A percentile compares a stretch with the other conserved stretches of the same genome.
Evolutionary conservation across 2,888 invertebrate genomes (phyloP).

Genomic region (Pardosa pseudoannulata): DNA sequence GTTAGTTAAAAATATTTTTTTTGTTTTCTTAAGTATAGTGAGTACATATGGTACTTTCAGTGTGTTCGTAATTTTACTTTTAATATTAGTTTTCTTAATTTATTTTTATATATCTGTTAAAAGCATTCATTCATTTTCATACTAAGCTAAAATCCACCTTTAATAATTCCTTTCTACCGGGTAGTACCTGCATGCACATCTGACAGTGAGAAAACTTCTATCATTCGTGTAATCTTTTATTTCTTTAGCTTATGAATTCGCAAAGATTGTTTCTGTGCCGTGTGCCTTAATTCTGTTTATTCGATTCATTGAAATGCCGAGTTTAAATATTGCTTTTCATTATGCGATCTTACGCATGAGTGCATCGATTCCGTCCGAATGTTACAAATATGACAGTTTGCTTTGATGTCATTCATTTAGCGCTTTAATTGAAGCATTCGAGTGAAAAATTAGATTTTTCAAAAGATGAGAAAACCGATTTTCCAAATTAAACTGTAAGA

Average conservation of each 20-base stretch:
- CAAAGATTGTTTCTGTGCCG: neutral
- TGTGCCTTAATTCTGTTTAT: neutral
- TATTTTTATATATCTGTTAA: no score
- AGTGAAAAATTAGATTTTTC: neutral
- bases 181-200: no score
- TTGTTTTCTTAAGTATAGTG: no score
- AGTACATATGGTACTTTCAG: no score
- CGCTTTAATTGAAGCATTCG: neutral
- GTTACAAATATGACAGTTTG: neutral
- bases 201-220: neutral
- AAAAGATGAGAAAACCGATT: neutral
- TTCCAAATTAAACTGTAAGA: neutral
- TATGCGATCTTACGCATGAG: neutral
- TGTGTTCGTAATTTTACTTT: no score
- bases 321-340: conserved; percentile 6
- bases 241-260: neutral
- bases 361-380: neutral
- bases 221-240: neutral
- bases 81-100: no score
- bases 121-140: no score
- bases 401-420: neutral
- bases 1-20: no score
- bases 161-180: no score
- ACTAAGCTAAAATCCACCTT: no score
- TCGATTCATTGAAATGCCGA: neutral